Evolutionary conservation across 2,797 vertebrate genomes (phyloP).

Genomic region (Uromys caudimaculatus): DNA sequence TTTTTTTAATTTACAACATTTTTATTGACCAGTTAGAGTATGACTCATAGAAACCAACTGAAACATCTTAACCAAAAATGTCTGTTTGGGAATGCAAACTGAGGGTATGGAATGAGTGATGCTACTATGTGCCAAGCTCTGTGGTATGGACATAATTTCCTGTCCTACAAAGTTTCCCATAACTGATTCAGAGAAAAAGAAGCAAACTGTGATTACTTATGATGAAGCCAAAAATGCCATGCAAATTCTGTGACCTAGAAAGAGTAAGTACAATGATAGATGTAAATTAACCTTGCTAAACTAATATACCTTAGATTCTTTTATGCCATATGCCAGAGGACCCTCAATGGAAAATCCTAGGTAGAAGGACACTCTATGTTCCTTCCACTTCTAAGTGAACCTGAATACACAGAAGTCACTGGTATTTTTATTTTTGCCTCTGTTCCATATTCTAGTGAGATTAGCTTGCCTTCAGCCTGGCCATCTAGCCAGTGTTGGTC

Average conservation of each 20-base stretch:
- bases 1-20: too few relatives aligned
- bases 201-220: not conserved
- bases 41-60: not conserved
- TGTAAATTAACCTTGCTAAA: not conserved
- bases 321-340: conserved; percentile 88
- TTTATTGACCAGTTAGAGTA: conserved; percentile 8
- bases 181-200: not conserved
- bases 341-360: conserved; percentile 90
- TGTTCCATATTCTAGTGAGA: conserved; percentile 86
- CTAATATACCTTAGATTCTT: conserved; percentile 60
- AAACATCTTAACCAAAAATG: not conserved
- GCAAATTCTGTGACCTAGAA: not conserved
- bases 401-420: conserved; percentile 84
- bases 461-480: conserved; percentile 81
- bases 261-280: not conserved
- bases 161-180: not conserved
- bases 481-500: conserved; percentile 82
- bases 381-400: conserved; percentile 82
- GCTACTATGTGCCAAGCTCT: not conserved
- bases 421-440: conserved; percentile 84
- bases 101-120: not conserved
- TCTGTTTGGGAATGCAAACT: not conserved
- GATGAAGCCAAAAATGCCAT: not conserved
- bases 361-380: conserved; percentile 89
- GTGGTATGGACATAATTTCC: not conserved